Evolutionary conservation across 2,888 invertebrate genomes (phyloP), one percentile per base, ranked within the genome.

Genomic region (Lasiommata megera): DNA sequence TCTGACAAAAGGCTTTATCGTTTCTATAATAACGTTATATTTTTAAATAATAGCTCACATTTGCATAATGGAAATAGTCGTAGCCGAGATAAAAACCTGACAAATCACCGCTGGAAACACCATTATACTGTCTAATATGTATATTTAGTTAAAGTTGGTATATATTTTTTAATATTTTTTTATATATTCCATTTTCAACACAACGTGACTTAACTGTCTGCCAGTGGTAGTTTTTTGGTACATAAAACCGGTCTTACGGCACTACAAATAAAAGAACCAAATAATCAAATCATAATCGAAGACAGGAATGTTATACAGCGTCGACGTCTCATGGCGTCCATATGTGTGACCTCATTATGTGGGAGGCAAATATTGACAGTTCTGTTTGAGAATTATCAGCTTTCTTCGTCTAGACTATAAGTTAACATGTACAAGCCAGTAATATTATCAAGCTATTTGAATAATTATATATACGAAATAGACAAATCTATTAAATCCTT

Each of bases 281-380:
- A n/a, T n/a, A n/a, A 56, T 38, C n/a, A 34, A 50, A 50, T 56
- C 34, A 48, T 56, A 48, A 56, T 37, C 50, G 36, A 36, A 50
- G 34, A 55, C 36, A 55, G 6, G 48, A 56, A 55, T 48, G 56
- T 28, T 48, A 48, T 48, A 37, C 40, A 47, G 40, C 37, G 31
- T 28, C 28, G 18, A 34, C 9, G 12, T 37, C 31, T 51, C 53
- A 52, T 46, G 48, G 60, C 36, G 29, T 37, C 38, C 48, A 47
- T 47, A 52, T 60, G 41, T 31, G 36, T 43, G 56, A 60, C 53
- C 56, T 43, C 37, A 34, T 48, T 60, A 52, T 47, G 47, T 53
- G 48, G 43, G 52, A 53, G 48, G 16, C 51, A 37, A 16, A 50
- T 51, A 51, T 16, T 14, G 12, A n/a, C 36, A 46, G 50, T 34